Evolutionary conservation across 2,888 invertebrate species (phyloP).

Genomic region (Phymatocera aterrima): DNA sequence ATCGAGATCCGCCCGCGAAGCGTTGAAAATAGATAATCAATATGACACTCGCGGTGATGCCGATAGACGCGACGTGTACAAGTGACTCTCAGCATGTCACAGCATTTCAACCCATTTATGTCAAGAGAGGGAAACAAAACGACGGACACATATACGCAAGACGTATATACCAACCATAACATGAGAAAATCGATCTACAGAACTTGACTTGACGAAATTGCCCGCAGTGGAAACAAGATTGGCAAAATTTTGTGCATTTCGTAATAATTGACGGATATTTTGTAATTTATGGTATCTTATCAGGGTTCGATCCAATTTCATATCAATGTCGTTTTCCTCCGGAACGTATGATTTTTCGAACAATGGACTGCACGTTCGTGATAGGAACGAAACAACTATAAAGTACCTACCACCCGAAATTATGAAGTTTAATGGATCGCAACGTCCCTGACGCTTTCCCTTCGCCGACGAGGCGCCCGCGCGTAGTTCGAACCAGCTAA

Average conservation of each 20-base stretch:
- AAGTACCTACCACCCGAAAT: not conserved
- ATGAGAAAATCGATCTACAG: too few relatives aligned
- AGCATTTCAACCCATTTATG: not conserved
- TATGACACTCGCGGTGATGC: too few relatives aligned
- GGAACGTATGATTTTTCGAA: not conserved
- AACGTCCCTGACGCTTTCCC: not conserved
- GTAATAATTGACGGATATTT: not conserved
- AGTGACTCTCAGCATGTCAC: not conserved
- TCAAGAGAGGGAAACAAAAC: not conserved
- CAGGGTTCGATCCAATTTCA: too few relatives aligned
- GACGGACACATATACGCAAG: not conserved
- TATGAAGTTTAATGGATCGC: not conserved
- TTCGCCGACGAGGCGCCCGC: not conserved
- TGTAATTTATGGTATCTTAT: not conserved
- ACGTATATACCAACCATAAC: too few relatives aligned
- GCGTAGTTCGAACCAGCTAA: constrained; percentile 6
- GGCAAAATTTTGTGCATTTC: not conserved
- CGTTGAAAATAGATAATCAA: too few relatives aligned
- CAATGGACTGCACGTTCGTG: not conserved
- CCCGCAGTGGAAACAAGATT: not conserved
- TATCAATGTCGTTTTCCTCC: not conserved
- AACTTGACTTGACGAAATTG: too few relatives aligned
- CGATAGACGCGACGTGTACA: not conserved
- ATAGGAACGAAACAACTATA: not conserved
- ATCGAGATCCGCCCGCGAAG: too few relatives aligned